Evolutionary conservation across 2,888 invertebrate genomes (phyloP).

Genomic region (Opisthograptis luteolata): DNA sequence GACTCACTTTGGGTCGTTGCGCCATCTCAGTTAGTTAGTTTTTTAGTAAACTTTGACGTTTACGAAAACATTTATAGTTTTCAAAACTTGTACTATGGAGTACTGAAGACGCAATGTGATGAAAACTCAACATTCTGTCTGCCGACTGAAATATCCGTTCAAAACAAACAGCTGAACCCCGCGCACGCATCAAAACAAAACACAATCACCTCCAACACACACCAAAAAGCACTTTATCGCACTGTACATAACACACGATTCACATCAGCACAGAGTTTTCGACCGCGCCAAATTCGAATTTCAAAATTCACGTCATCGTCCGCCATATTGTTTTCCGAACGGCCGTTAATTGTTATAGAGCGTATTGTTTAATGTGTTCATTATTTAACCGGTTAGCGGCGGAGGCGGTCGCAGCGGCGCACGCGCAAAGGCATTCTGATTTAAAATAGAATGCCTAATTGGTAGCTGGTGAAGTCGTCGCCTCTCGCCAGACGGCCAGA

Average conservation of each 20-base stretch:
- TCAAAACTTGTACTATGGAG: too few relatives aligned
- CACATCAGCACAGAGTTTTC: slow-evolving; percentile 13
- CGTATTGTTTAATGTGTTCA: slow-evolving; percentile 55
- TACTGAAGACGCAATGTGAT: too few relatives aligned
- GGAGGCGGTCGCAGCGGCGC: slow-evolving; percentile 49
- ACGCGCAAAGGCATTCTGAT: slow-evolving; percentile 55
- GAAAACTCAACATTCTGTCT: slow-evolving; percentile 23
- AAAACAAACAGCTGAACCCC: slow-evolving; percentile 46
- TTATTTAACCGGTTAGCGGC: slow-evolving; percentile 46
- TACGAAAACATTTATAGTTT: too few relatives aligned
- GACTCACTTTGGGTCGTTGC: too few relatives aligned
- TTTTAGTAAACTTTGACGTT: too few relatives aligned
- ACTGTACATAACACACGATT: slow-evolving; percentile 38
- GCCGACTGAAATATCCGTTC: slow-evolving; percentile 33
- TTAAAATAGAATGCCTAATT: slow-evolving; percentile 77
- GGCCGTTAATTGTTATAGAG: slow-evolving; percentile 48
- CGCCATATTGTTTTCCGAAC: slow-evolving; percentile 44
- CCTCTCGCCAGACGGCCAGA: slow-evolving; percentile 73
- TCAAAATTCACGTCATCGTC: slow-evolving; percentile 43
- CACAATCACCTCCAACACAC: slow-evolving; percentile 35
- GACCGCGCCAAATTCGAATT: slow-evolving; percentile 16
- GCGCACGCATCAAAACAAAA: slow-evolving; percentile 50
- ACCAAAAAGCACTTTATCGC: slow-evolving; percentile 38
- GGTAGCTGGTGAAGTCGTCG: slow-evolving; percentile 47
- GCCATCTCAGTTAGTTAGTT: too few relatives aligned